A percentile compares a stretch with the other conserved stretches of the same genome.
These are phyloP conservation scores for Agapostemon virescens DNA, from an alignment of 2,888 invertebrate species.

Conservation along the genomic window DNA sequence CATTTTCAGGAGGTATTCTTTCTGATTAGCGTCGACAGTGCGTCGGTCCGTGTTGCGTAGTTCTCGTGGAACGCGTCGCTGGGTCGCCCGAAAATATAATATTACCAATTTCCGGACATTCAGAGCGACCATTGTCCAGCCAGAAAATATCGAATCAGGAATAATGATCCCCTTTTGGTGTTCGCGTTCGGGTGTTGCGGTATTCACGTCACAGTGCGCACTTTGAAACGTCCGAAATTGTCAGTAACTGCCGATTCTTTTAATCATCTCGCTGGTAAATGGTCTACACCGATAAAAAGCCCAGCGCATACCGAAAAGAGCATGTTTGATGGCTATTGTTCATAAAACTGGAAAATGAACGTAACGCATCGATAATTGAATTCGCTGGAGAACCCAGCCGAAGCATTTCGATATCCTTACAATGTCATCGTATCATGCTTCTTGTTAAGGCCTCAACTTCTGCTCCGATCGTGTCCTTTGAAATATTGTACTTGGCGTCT, in stretches of 20 bases:
- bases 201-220: slow-evolving; percentile 12
- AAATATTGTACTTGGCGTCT: too few species aligned
- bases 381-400: slow-evolving; percentile 18
- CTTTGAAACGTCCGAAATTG: slow-evolving; percentile 21
- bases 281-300: slow-evolving; percentile 4
- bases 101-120: slow-evolving; percentile 52
- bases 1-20: slow-evolving; percentile 50
- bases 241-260: slow-evolving; percentile 18
- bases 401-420: too few species aligned
- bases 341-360: slow-evolving; percentile 44
- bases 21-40: slow-evolving; percentile 48
- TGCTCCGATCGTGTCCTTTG: too few species aligned
- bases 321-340: slow-evolving; percentile 11
- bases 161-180: slow-evolving; percentile 27
- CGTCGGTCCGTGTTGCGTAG: not conserved
- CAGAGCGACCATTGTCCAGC: slow-evolving; percentile 36
- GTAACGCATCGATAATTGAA: slow-evolving; percentile 44
- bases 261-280: slow-evolving; percentile 24
- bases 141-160: slow-evolving; percentile 46
- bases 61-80: slow-evolving; percentile 2
- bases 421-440: too few species aligned
- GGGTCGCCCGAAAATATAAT: slow-evolving; percentile 38
- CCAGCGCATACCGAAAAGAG: not conserved
- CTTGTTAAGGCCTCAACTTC: too few species aligned
- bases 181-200: not conserved